Percentiles rank a stretch among this genome's conserved stretches.
Evolutionary conservation across 37 sponge, comb jelly and placozoan species (phyloP).

Genomic region (Crambe crambe): DNA sequence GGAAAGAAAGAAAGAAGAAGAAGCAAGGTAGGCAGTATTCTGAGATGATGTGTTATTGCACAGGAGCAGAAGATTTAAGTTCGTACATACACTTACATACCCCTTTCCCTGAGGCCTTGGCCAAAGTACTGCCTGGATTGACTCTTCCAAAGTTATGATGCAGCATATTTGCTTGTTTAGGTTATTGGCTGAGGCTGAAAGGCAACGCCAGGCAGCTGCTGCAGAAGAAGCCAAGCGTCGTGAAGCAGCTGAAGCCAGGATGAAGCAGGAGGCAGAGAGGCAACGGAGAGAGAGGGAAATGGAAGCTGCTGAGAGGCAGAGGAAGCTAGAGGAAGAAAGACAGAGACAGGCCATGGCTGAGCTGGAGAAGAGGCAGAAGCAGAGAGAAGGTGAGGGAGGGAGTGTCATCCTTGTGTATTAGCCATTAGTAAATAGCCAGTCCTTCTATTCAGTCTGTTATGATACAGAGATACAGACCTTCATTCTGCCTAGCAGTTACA

Average conservation of each 20-base stretch:
- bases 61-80: conserved; percentile 7
- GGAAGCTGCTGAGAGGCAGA: background rate
- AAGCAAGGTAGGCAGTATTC: background rate
- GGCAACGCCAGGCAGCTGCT: conserved; percentile 3
- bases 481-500: no score
- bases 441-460: no score
- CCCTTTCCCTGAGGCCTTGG: no score
- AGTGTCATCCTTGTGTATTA: no score
- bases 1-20: conserved; percentile 28
- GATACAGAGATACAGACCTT: no score
- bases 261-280: background rate
- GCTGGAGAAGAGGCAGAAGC: conserved; percentile 4
- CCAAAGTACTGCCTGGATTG: no score
- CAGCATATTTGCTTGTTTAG: no score
- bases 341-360: conserved; percentile 6
- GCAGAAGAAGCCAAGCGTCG: conserved; percentile 29
- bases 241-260: conserved; percentile 16
- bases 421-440: no score
- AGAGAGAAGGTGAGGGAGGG: conserved; percentile 15
- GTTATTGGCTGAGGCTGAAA: conserved; percentile 8
- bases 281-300: conserved; percentile 6
- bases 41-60: background rate
- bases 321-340: conserved; percentile 1
- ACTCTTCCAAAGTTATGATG: no score
- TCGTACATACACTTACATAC: background rate